Evolutionary conservation across 2,797 vertebrate species (phyloP), one percentile per base, ranked within the genome.

Genomic region (Pipistrellus pipistrellus): DNA sequence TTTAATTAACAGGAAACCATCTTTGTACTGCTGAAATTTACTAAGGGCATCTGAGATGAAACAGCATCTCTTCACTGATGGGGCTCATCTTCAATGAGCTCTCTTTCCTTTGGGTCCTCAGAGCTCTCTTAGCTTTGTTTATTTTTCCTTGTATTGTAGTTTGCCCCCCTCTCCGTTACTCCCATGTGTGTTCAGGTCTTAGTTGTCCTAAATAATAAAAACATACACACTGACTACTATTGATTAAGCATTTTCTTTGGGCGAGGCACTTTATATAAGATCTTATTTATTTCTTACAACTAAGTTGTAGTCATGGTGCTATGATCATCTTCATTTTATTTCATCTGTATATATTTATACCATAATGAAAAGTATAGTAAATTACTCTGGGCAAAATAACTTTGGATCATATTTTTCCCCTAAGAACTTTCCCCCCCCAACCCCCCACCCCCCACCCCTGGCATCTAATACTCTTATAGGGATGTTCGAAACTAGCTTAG

Each of bases 191-290:
- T 51, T 32, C 23, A 86, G 21, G 4, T 53, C 69, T 84, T 88
- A 88, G 14, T 80, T 90, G 1, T 48, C 27, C 17, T 92, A 72
- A 69, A 55, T 48, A 92, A 62, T 13, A 46, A 77, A 72, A 88
- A 64, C 57, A 77, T 64, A 64, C 68, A 21, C 59, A 75, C 32
- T 48, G 41, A n/a, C 11, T 81, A n/a, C 7, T 59, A 21, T 57
- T 86, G 9, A 92, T 76, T 35, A 71, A 85, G 41, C 4, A 85
- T 93, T 81, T 85, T 57, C 35, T 91, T 91, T 57, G 32, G 25
- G 9, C 12, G 2, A 86, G 62, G 20, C 15, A 80, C 30, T 82
- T 51, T 72, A 55, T 75, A 44, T 3, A 35, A 53, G 32, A 78
- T 68, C 11, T 27, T 84, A n/a, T 53, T 94, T 62, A 68, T 85